Evolutionary conservation across 2,888 invertebrate species (phyloP), one percentile per base, ranked within the genome.

Genomic region (Drosophila heteroneura): DNA sequence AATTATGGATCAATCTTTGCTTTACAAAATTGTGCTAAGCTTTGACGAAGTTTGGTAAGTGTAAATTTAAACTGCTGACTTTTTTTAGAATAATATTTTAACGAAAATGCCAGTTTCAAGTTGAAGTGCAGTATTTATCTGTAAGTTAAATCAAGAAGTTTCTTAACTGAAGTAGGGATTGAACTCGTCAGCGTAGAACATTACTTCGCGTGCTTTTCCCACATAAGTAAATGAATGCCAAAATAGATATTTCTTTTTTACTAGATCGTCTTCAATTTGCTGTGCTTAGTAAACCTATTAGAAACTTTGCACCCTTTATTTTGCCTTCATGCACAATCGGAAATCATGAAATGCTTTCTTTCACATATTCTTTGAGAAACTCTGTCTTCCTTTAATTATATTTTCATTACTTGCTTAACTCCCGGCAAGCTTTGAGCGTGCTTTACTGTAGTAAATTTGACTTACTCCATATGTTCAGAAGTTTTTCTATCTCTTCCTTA

Each of bases 291-390:
- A 19, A 19, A 5, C n/a, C 10, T 10, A n/a, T n/a, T 41, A 5
- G n/a, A n/a, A 1, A 0, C 5, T 10, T n/a, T 5, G 19, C 39
- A 19, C 0, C 9, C 4, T 39, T n/a, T 41, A n/a, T n/a, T 19
- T 0, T 19, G 39, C 3, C 19, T 39, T 33, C 32, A 3, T 33
- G 14, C 35, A 12, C 35, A 33, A 2, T n/a, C 12, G 10, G 3
- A 41, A 41, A n/a, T 41, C 41, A 39, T n/a, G 4, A 39, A n/a
- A 39, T 39, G 39, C 19, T 41, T 41, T n/a, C 1, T n/a, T 41
- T 10, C 10, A 41, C 41, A 41, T n/a, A 41, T 10, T 41, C 10
- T 1, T n/a, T 12, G n/a, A 4, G n/a, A 4, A 4, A 12, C 5
- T n/a, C 10, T 10, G 41, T n/a, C 10, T n/a, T n/a, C 10, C 0